phyloP scores from a whole-genome alignment of 2,888 invertebrate species.

The Drepanosiphum platanoidis region DNA sequence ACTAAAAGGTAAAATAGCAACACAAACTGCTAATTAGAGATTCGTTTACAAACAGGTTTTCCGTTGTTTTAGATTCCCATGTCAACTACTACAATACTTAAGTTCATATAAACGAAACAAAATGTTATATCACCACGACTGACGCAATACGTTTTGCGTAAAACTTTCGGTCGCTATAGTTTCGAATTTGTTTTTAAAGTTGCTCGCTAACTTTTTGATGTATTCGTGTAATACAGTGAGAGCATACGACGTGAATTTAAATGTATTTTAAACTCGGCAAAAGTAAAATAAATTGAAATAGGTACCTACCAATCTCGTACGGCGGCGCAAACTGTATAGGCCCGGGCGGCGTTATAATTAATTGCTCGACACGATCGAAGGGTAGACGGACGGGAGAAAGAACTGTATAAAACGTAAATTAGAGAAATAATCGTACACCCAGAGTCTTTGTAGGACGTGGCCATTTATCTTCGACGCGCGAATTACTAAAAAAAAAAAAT shows the following conservation, averaged over 20 bases:
- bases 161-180: slow-evolving; percentile 35
- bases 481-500: background rate
- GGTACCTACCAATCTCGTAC: background rate
- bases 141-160: slow-evolving; percentile 4
- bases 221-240: background rate
- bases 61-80: background rate
- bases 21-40: slow-evolving; percentile 1
- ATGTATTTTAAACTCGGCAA: slow-evolving; percentile 4
- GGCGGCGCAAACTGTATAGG: background rate
- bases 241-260: slow-evolving; percentile 9
- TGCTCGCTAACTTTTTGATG: slow-evolving; percentile 9
- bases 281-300: background rate
- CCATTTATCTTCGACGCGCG: background rate
- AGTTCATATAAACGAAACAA: slow-evolving; percentile 18
- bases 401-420: background rate
- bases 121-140: background rate
- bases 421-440: background rate
- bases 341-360: background rate
- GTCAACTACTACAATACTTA: slow-evolving; percentile 11
- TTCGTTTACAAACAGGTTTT: background rate
- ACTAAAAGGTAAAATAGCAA: background rate
- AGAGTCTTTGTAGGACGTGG: too few relatives aligned
- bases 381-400: background rate
- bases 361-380: background rate
- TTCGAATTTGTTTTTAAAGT: slow-evolving; percentile 36